Percentiles rank a stretch among this genome's conserved stretches.
Conservation (phyloP, 2,113 vertebrate species). For the Esox niger region DNA sequence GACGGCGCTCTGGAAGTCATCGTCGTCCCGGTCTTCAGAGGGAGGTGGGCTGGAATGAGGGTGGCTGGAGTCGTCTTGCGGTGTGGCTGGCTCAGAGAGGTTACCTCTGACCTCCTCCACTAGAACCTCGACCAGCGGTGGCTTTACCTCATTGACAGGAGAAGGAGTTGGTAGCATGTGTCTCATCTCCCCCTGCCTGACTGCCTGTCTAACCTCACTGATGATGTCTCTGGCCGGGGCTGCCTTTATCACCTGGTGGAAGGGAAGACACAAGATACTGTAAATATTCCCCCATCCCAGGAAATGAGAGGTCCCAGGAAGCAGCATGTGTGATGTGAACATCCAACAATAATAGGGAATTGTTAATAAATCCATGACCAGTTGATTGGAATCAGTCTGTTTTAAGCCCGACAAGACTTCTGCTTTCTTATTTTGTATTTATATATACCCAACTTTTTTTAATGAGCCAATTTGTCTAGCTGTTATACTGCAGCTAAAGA, state of each 20-base stretch:
- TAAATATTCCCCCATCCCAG: no score
- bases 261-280: no score
- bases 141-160: neutral
- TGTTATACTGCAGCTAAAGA: no score
- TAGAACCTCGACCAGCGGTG: neutral
- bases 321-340: no score
- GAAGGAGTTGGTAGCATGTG: neutral
- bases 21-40: slow-evolving; percentile 65
- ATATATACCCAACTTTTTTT: no score
- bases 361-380: no score
- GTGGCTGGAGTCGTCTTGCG: slow-evolving; percentile 51
- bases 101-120: slow-evolving; percentile 47
- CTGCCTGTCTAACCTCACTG: slow-evolving; percentile 61
- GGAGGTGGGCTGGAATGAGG: slow-evolving; percentile 38
- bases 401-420: no score
- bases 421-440: no score
- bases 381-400: no score
- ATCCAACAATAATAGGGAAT: no score
- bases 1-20: slow-evolving; percentile 66
- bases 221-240: slow-evolving; percentile 44
- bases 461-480: no score
- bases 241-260: neutral
- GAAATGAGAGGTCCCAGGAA: no score
- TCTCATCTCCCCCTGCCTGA: slow-evolving; percentile 54
- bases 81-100: slow-evolving; percentile 34